Base-by-base conservation (phyloP, 1,140 invertebrate genomes). In the Camponotus floridanus region DNA sequence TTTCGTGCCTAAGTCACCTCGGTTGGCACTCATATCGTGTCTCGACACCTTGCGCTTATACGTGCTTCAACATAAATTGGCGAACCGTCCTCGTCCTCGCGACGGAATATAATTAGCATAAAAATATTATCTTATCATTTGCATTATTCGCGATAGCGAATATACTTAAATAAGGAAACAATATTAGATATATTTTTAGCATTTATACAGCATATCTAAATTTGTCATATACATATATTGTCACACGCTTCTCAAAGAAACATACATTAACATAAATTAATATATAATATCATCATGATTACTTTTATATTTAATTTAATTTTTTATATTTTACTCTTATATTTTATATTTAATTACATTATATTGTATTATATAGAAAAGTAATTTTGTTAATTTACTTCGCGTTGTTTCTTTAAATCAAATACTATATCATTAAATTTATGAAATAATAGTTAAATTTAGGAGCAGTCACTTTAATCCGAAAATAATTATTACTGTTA, bases 1-100 rank as follows among this genome's bases (percentile, higher is more conserved):
- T 73, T 39, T 59, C 36, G 67, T 61, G 79, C 79, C 68, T 61
- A 74, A 73, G 68, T 83, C 68, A 73, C 33, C 71, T 39, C 73
- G 81, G 33, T 55, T 78, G 74, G 71, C 81, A 85, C 61, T 0
- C 70, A 84, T 26, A 85, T 57, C 74, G 81, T 64, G 48, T 33
- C 31, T n/a, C 81, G 71, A 85, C 74, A 85, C 59, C 61, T 85
- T 65, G 36, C 48, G 81, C 81, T 85, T 78, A 18, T 67, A 78
- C 81, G 73, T 85, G 81, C 81, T 85, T 85, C 45, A 51, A 45
- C 81, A 85, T 78, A 78, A 78, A 85, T 78, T 74, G 73, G 9
- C 81, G 15, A 85, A 64, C 48, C 73, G 73, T 85, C 73, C 59
- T 85, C 33, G 57, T 42, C 81, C 62, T 78, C 81, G 71, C 74